A percentile compares a stretch with the other conserved stretches of the same genome.
Conservation (phyloP, 2,797 vertebrate genomes). For the Phyllotis vaccarum region DNA sequence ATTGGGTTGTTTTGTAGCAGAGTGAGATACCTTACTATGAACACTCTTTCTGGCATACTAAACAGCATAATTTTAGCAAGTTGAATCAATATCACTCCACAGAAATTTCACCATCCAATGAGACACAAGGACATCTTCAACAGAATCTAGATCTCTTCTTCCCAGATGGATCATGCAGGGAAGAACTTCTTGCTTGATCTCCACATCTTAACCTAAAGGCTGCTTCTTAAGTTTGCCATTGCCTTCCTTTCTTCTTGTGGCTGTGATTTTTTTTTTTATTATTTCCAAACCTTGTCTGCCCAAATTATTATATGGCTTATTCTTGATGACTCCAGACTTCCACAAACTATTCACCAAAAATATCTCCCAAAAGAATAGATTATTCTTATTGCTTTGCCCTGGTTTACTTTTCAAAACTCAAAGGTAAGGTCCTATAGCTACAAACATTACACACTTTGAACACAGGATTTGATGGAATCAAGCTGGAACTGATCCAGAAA, state of each 20-base stretch:
- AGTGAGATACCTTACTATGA: background rate
- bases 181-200: background rate
- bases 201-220: background rate
- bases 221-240: background rate
- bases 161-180: background rate
- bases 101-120: background rate
- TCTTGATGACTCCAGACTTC: too few species aligned
- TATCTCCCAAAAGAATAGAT: too few species aligned
- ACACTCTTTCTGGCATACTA: background rate
- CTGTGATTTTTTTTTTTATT: too few species aligned
- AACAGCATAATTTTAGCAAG: conserved; percentile 14
- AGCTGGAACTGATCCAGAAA: too few species aligned
- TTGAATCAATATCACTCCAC: background rate
- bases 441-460: too few species aligned
- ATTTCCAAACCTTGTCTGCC: too few species aligned
- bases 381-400: too few species aligned
- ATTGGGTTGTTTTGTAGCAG: background rate
- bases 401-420: too few species aligned
- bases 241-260: background rate
- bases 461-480: too few species aligned
- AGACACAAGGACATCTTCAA: background rate
- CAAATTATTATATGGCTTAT: too few species aligned
- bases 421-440: too few species aligned
- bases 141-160: background rate
- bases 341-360: too few species aligned